These are phyloP conservation scores for Troglohyphantes excavatus DNA, from an alignment of 2,888 invertebrate species.

Conservation along the genomic window DNA sequence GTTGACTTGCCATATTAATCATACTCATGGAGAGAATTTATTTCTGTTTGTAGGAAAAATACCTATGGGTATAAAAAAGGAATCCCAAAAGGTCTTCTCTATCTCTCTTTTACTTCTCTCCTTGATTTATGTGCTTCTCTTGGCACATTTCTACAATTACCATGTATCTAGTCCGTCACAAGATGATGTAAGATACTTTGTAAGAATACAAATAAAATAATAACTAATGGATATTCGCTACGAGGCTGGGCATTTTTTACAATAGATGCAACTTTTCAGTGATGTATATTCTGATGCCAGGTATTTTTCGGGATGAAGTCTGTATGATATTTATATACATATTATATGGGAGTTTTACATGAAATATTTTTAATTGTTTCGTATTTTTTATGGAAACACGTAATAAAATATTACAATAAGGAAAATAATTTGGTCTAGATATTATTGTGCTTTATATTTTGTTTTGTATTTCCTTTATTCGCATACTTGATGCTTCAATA, in stretches of 20 bases:
- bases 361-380: too few species aligned
- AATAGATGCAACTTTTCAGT: not conserved
- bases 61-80: constrained; percentile 21
- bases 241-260: not conserved
- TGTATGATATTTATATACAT: too few species aligned
- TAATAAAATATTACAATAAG: too few species aligned
- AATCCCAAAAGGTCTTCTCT: constrained; percentile 19
- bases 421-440: too few species aligned
- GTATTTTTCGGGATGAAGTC: too few species aligned
- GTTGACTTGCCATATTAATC: constrained; percentile 35
- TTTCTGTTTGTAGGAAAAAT: constrained; percentile 45
- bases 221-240: not conserved
- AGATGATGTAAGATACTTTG: not conserved
- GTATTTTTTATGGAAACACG: too few species aligned
- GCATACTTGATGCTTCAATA: too few species aligned
- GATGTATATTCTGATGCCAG: too few species aligned
- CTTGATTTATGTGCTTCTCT: constrained; percentile 39
- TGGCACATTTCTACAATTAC: constrained; percentile 41
- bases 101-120: constrained; percentile 28
- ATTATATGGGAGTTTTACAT: too few species aligned
- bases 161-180: not conserved
- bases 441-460: too few species aligned
- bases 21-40: constrained; percentile 39
- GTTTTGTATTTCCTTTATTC: too few species aligned
- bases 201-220: constrained; percentile 15